Evolutionary conservation across 2,888 invertebrate species (phyloP), one percentile per base, ranked within the genome.

Genomic region (Epiblema foenella): DNA sequence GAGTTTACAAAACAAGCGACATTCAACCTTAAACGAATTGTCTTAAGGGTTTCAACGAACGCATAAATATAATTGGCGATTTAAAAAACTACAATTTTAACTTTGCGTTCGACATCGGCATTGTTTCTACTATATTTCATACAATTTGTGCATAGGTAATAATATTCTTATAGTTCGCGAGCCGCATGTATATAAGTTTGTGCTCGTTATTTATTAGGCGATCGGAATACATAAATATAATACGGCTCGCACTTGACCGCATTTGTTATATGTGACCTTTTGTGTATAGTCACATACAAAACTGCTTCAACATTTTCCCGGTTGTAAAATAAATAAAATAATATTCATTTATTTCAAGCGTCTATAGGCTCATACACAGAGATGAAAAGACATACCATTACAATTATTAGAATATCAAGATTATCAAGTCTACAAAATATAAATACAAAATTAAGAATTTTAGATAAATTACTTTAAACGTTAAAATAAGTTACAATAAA

Each of bases 191-290:
- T 18, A n/a, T 39, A 54, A 64, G 54, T 64, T 64, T 52, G 64
- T 64, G 37, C 52, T 54, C 2, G 52, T 64, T 64, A 64, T 64
- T 64, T 39, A 64, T 64, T 17, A 24, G 17, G 18, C 18, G 54
- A 33, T 64, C 56, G 56, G 57, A 57, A 66, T 56, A 66, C 33
- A 63, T 42, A 57, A 46, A 66, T 57, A 46, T 46, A 29, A 56
- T 29, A 12, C 63, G 24, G n/a, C 64, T 66, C 57, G 46, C 54
- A 66, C 65, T 66, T 66, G 65, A 66, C 65, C 65, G 65, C 65
- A 57, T 66, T 66, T 66, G 56, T 66, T 66, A 57, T 57, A 12
- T 33, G 42, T 66, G 65, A 66, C 65, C 65, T 66, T 66, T 66
- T 3, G 39, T 33, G 65, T 56, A 57, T 18, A 42, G 33, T 66